Base-by-base conservation (phyloP, 2,113 vertebrate genomes). In the Dendropsophus ebraccatus region DNA sequence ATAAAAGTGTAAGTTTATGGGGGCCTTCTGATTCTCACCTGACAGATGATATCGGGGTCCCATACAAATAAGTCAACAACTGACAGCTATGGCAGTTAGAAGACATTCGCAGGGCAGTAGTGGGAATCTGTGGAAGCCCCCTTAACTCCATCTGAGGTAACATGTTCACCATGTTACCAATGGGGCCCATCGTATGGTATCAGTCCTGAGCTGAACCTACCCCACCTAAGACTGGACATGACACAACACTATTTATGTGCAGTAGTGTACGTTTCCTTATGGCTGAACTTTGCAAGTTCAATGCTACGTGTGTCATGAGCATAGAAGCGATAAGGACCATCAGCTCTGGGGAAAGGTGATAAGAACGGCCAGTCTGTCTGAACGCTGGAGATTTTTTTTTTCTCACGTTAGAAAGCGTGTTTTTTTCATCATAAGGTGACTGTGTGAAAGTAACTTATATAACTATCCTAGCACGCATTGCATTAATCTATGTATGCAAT, bases 331-430 rank as follows among this genome's bases (percentile, higher is more conserved):
- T 80, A 80, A 80, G 77, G 54, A 25, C 14, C 56, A 12, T 80
- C 54, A 45, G 54, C 56, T 62, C 77, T 80, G 77, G 17, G 28
- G 54, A 62, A 37, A 12, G 5, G 54, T 41, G 77, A 80, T 80
- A 80, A 80, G 54, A 80, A 1, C 21, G 0, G 37, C 16, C 32
- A 79, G 25, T 77, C 28, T 54, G 21, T 58, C 52, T 41, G 30
- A 78, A 77, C 17, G 2, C 49, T 1, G 49, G 16, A 77, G 28
- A 77, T 30, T 32, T 12, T 47, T 25, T n/a, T n/a, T 28, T 78
- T 35, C 30, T 35, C 30, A 54, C 7, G n/a, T n/a, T n/a, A n/a
- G n/a, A n/a, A n/a, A n/a, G n/a, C n/a, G n/a, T n/a, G n/a, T n/a
- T 14, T 25, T 28, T 25, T 49, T 23, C 72, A 74, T 74, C 35